Evolutionary conservation across 1,140 invertebrate genomes (phyloP), one percentile per base, ranked within the genome.

Genomic region (Apocrypta bakeri): DNA sequence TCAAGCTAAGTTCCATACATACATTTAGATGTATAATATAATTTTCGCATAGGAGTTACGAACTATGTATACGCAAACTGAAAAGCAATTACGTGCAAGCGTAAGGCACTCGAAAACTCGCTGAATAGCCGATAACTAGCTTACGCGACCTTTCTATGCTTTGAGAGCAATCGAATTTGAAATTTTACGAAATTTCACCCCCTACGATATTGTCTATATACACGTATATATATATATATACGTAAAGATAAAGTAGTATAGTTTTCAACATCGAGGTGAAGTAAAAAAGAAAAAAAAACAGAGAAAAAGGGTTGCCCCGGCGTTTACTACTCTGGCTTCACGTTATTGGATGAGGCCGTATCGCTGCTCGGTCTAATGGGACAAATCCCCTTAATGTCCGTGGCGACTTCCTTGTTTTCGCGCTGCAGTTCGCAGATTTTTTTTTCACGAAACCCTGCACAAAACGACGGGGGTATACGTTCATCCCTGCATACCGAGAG

Each of bases 341-440:
- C 24, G 21, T 82, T 72, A 82, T 78, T 82, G 81, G 81, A 82
- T 82, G 81, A 82, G 56, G 66, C 81, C 81, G 42, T 82, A 82
- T 72, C 56, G 56, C 75, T 73, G 81, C 81, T 29, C 17, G 7
- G 64, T n/a, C 42, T 77, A 76, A 82, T 77, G 48, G 68, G 42
- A 31, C 69, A 82, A 82, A 78, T 77, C 81, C 68, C 66, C 76
- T 78, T 82, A 82, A 76, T 77, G 63, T 66, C 29, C 68, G 68
- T 25, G 21, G 68, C 25, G 63, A 27, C 63, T 66, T 33, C 27
- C 37, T 73, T 42, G 21, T 73, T 81, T 24, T 82, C 24, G 24
- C 78, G 56, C 68, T 69, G 1, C 29, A 33, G 8, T 37, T 27
- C n/a, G 21, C 11, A 25, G 33, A 63, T 76, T 63, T 68, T n/a